Percentiles rank a stretch among this genome's conserved stretches.
phyloP scores from a whole-genome alignment of 2,797 vertebrate species.

The Paguma larvata region DNA sequence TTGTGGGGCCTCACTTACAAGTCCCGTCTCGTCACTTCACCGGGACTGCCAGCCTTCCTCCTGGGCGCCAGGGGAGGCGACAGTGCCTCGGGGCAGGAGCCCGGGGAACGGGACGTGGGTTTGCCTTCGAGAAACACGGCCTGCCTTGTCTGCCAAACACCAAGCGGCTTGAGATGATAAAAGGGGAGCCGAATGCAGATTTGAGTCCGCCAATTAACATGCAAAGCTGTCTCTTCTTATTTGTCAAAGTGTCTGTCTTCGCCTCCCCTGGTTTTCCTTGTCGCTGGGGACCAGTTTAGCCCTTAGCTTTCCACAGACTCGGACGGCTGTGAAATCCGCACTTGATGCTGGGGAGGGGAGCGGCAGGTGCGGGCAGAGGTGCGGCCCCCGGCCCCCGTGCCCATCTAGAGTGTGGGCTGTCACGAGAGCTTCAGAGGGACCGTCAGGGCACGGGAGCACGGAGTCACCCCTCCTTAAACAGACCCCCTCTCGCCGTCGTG shows the following conservation, averaged over 20 bases:
- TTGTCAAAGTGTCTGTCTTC: slow-evolving; percentile 68
- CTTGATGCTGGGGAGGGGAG: neutral
- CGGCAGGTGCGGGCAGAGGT: neutral
- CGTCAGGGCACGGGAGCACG: accelerated
- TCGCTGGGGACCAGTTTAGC: slow-evolving; percentile 62
- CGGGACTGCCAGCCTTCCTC: neutral
- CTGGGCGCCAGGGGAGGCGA: neutral
- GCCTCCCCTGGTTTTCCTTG: slow-evolving; percentile 63
- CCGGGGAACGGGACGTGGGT: accelerated
- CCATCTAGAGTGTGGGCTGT: neutral
- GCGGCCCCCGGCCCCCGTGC: neutral
- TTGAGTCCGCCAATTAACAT: slow-evolving; percentile 65
- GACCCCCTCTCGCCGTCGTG: neutral
- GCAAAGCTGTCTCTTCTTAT: slow-evolving; percentile 44
- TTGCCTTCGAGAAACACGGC: neutral
- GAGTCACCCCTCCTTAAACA: neutral
- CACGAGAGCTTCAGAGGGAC: neutral
- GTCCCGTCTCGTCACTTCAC: accelerated
- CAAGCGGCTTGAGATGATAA: neutral
- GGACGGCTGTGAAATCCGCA: slow-evolving; percentile 80
- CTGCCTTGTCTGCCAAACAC: neutral
- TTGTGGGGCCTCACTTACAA: accelerated
- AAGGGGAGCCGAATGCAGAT: neutral
- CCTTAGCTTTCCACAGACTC: slow-evolving; percentile 76
- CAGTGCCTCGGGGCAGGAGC: neutral